Evolutionary conservation across 2,888 invertebrate genomes (phyloP).

Genomic region (Siphlonurus alternatus): DNA sequence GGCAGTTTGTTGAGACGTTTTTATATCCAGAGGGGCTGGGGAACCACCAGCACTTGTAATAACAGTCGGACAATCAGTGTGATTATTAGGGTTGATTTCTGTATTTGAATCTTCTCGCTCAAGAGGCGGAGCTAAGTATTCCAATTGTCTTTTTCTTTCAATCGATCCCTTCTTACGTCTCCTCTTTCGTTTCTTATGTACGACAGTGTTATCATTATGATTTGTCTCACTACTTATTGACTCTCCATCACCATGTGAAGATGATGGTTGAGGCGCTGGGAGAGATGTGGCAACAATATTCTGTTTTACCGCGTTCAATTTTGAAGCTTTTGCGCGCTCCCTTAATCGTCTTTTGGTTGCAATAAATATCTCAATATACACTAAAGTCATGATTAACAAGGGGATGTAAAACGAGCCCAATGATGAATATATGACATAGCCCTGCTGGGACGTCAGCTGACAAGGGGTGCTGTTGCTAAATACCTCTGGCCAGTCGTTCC

Average conservation of each 20-base stretch:
- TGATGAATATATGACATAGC: constrained; percentile 83
- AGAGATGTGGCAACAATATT: neutral
- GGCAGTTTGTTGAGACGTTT: neutral
- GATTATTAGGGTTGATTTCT: neutral
- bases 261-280: neutral
- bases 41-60: too few species aligned
- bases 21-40: neutral
- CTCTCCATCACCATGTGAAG: neutral
- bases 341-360: constrained; percentile 74
- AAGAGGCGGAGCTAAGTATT: too few species aligned
- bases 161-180: constrained; percentile 24
- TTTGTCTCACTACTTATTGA: neutral
- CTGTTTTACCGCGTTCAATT: constrained; percentile 40
- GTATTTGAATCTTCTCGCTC: neutral
- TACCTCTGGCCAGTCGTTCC: constrained; percentile 83
- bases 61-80: neutral
- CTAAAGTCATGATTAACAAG: constrained; percentile 83
- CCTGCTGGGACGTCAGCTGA: constrained; percentile 68
- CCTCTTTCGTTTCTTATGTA: neutral
- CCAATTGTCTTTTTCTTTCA: constrained; percentile 8
- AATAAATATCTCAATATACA: constrained; percentile 89
- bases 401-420: constrained; percentile 93
- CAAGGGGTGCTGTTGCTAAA: constrained; percentile 64
- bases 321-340: constrained; percentile 68
- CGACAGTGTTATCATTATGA: neutral